Conservation (phyloP, 92 coral and sea anemone species). For the Umimayanthus kanabou region DNA sequence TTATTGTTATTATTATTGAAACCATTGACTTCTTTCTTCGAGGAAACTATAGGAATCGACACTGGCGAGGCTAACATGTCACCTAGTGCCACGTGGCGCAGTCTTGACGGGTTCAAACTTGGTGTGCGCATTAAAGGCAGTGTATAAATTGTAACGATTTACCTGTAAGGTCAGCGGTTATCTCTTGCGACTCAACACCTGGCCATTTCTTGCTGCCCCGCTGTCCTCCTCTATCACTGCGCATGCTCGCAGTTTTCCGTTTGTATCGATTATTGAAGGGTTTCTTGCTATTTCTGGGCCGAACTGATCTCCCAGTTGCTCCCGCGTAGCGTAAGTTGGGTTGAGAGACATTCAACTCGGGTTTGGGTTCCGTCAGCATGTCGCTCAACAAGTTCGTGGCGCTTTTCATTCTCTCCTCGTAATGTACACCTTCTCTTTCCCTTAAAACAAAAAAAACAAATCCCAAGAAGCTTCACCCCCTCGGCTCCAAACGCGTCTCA, state of each 20-base stretch:
- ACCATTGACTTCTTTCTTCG: not conserved
- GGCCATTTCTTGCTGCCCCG: not conserved
- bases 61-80: too few relatives aligned
- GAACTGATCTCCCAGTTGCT: not conserved
- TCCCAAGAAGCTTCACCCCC: not conserved
- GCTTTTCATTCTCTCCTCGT: slow-evolving; percentile 28
- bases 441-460: not conserved
- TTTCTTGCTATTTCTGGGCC: not conserved
- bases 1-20: not conserved
- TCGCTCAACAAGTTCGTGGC: slow-evolving; percentile 31
- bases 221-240: not conserved
- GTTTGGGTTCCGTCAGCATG: slow-evolving; percentile 21
- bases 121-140: not conserved
- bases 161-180: slow-evolving; percentile 11
- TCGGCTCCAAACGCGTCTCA: too few relatives aligned
- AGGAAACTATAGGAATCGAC: not conserved
- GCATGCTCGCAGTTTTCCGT: slow-evolving; percentile 10
- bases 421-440: slow-evolving; percentile 33
- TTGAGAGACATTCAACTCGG: not conserved
- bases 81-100: too few relatives aligned
- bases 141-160: not conserved
- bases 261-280: slow-evolving; percentile 32
- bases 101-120: too few relatives aligned
- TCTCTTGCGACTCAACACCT: not conserved
- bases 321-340: slow-evolving; percentile 28